Evolutionary conservation across 2,888 invertebrate genomes (phyloP), one percentile per base, ranked within the genome.

Genomic region (Pristionchus entomophagus): DNA sequence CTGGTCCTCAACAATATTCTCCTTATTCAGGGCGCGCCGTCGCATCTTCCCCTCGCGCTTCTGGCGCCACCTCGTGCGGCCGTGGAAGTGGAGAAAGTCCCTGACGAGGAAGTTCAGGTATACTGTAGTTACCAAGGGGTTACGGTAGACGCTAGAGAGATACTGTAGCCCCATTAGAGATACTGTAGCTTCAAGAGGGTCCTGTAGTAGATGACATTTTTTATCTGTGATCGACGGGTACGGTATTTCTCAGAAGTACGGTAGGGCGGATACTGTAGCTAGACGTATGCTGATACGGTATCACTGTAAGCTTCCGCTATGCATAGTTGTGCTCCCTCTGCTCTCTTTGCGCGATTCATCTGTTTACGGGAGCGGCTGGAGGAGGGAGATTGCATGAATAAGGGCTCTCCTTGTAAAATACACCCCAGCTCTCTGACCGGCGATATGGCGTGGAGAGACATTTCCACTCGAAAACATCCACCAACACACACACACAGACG

Each of bases 61-160:
- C 86, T 93, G 93, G 93, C 88, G 92, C 22, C 89, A 92, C 4
- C 88, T 93, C 22, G 88, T 93, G n/a, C 88, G 91, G 59, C 93
- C 93, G 10, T 93, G 92, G 92, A 92, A 92, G 87, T 92, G 92
- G 92, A 81, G 88, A 51, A 87, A 88, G 41, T 82, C 84, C 59
- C 59, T 87, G 78, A 87, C 88, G 62, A 62, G 87, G 45, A 89
- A 88, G 88, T 87, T 89, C 73, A 90, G 89, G 90, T 89, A 77
- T n/a, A 62, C 32, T 29, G 53, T 85, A 41, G 29, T 78, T 29
- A 26, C 6, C 32, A 14, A 32, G 3, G 29, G 26, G 14, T 29
- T 78, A 32, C 49, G 51, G 78, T 49, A 51, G 78, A 2, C 62
- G 10, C 29, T 22, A n/a, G 22, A 35, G 5, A 17, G 69, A 22